Percentiles rank a stretch among this genome's conserved stretches.
Evolutionary conservation across 2,888 invertebrate genomes (phyloP).

Genomic region (Nephrotoma appendiculata): DNA sequence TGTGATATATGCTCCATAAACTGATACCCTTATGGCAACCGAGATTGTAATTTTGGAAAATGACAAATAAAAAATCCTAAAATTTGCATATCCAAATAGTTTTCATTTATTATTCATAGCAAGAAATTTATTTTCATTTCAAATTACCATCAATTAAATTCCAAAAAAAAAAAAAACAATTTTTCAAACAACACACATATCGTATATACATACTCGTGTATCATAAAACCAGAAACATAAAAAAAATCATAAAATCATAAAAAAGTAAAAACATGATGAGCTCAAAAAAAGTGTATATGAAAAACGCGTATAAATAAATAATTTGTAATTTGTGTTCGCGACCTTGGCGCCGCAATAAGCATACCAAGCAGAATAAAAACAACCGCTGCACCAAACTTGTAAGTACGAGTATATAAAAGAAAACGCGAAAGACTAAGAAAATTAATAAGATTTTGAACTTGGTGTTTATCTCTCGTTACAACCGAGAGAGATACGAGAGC

Average conservation of each 20-base stretch:
- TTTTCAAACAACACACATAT: background rate
- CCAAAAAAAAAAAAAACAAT: background rate
- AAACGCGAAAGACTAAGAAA: background rate
- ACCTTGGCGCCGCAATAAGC: background rate
- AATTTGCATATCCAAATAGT: background rate
- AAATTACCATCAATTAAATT: background rate
- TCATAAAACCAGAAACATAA: background rate
- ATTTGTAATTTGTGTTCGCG: background rate
- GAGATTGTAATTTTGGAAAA: background rate
- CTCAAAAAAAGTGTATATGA: background rate
- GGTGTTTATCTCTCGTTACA: no score
- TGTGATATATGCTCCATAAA: no score
- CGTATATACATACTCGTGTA: background rate
- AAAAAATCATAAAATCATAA: background rate
- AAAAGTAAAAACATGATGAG: background rate
- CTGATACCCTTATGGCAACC: background rate
- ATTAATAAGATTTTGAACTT: background rate
- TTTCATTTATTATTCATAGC: background rate
- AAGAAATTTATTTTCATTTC: background rate
- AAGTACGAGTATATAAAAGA: background rate
- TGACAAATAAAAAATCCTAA: background rate
- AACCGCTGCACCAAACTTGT: background rate
- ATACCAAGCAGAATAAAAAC: background rate
- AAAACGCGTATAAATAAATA: background rate
- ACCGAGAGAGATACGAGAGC: background rate